Base-by-base conservation (phyloP, 2,888 invertebrate genomes). In the Cryptus armator region DNA sequence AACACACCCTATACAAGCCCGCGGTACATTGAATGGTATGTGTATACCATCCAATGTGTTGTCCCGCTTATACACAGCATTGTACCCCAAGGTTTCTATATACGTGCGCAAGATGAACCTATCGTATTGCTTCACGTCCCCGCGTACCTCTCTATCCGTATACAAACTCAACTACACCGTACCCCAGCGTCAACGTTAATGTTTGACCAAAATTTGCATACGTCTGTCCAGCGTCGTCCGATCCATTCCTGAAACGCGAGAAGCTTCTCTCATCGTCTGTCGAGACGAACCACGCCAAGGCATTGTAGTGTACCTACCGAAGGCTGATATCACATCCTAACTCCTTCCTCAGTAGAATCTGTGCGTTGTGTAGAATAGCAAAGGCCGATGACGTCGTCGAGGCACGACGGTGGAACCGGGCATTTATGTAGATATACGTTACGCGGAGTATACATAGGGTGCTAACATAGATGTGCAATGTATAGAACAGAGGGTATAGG, bases 201-300 rank as follows among this genome's bases (percentile, higher is more conserved):
- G 93, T 93, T 93, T 93, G 89, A 86, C 86, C 89, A 90, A 90
- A 90, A 93, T 93, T 93, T 93, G 93, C 93, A 93, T 93, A 92
- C 89, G 93, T 92, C 92, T 92, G 91, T 91, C 90, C 89, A 87
- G 89, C 59, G 72, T 62, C 48, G 72, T 62, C 88, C 90, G 90
- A 90, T 90, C 89, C 90, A 90, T 91, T 90, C 87, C 89, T 88
- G 86, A 85, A 72, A 56, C 74, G 83, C 72, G 51, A 56, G 43
- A 53, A 56, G 51, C 80, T 67, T 76, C 75, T 10, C 9, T 24
- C 10, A 24, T 29, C 14, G 59, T 24, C 56, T 24, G 56, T 12
- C 24, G 14, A 59, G 59, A 59, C 59, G 14, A 59, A 12, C 7
- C 48, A 14, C 10, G 19, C 19, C 56, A 14, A 32, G 1, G 59